phyloP scores from a whole-genome alignment of 2,113 vertebrate genomes.

The Henicopernis longicauda region DNA sequence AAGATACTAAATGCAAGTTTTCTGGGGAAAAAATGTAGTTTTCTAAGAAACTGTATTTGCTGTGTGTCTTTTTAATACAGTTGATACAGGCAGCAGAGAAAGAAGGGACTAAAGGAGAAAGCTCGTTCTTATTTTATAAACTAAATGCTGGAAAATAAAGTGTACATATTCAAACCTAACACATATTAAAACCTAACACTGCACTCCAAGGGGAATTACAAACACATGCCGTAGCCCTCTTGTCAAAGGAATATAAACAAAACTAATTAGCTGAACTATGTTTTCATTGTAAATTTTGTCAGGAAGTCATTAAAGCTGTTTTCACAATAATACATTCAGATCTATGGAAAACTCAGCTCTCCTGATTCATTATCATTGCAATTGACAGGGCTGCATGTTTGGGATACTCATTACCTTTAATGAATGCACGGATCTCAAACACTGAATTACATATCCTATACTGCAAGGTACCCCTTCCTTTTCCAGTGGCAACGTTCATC shows the following conservation, averaged over 20 bases:
- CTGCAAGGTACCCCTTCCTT: background rate
- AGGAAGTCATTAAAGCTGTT: conserved; percentile 44
- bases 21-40: background rate
- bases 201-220: conserved; percentile 23
- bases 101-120: background rate
- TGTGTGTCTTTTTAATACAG: background rate
- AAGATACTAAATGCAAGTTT: background rate
- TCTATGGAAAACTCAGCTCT: background rate
- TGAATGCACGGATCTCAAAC: background rate
- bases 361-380: conserved; percentile 31
- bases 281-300: conserved; percentile 34
- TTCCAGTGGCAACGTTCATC: background rate
- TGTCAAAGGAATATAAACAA: conserved; percentile 24
- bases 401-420: conserved; percentile 28
- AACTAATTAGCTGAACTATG: conserved; percentile 24
- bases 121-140: background rate
- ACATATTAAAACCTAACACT: background rate
- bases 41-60: background rate
- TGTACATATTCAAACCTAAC: background rate
- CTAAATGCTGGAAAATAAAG: background rate
- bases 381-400: background rate
- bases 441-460: background rate
- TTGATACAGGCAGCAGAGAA: background rate
- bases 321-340: conserved; percentile 12
- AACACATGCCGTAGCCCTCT: background rate